Evolutionary conservation across 2,113 vertebrate species (phyloP).

Genomic region (Gymnorhina tibicen): DNA sequence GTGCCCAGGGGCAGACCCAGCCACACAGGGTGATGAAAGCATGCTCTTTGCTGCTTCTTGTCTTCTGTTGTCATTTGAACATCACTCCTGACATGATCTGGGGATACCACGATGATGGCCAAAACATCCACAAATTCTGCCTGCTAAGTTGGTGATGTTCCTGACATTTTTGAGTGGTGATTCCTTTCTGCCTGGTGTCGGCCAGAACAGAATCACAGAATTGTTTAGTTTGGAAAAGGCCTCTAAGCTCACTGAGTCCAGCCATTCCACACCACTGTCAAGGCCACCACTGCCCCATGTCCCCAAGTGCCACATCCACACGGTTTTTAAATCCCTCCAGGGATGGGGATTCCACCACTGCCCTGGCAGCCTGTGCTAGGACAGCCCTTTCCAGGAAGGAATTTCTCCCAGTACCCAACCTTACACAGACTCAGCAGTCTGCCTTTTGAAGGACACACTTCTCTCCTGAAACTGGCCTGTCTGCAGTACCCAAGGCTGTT

Average conservation of each 20-base stretch:
- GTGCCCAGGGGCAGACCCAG: not conserved
- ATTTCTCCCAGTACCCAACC: not conserved
- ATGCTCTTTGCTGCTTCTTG: accelerated
- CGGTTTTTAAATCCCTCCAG: not conserved
- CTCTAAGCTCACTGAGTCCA: not conserved
- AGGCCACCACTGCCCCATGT: not conserved
- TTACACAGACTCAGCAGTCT: not conserved
- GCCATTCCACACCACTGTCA: not conserved
- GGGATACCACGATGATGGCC: accelerated
- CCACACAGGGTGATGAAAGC: accelerated
- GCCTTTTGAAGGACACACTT: not conserved
- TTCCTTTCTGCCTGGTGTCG: not conserved
- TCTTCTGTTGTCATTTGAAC: accelerated
- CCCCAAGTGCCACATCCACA: not conserved
- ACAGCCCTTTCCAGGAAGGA: not conserved
- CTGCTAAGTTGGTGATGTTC: not conserved
- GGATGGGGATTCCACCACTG: not conserved
- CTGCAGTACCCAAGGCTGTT: not conserved
- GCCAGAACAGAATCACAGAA: not conserved
- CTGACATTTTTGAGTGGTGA: not conserved
- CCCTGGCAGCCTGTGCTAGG: not conserved
- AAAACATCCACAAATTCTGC: not conserved
- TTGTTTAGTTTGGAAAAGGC: not conserved
- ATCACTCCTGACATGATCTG: not conserved
- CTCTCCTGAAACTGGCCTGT: not conserved